Conservation (phyloP, 2,797 vertebrate species). For the Staurois parvus region DNA sequence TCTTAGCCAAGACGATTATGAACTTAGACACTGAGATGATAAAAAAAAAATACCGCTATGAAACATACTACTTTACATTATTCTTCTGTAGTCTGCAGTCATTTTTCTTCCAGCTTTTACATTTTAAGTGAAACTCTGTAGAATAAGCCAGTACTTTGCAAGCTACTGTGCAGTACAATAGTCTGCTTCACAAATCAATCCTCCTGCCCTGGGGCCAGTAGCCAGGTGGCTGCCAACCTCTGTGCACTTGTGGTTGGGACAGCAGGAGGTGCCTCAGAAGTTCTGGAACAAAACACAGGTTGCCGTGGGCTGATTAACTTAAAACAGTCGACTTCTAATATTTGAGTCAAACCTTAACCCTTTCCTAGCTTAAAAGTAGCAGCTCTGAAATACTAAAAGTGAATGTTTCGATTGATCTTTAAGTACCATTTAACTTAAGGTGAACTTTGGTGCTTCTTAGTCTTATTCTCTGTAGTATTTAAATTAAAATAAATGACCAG, state of each 20-base stretch:
- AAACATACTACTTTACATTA: too few relatives aligned
- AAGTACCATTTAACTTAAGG: too few relatives aligned
- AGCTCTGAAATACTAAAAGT: neutral
- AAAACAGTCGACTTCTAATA: slow-evolving; percentile 37
- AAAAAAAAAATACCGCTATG: too few relatives aligned
- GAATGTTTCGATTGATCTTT: too few relatives aligned
- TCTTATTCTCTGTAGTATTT: too few relatives aligned
- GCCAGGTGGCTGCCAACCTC: slow-evolving; percentile 58
- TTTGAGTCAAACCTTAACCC: slow-evolving; percentile 45
- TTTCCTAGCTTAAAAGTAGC: neutral
- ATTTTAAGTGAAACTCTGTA: slow-evolving; percentile 25
- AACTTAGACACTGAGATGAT: too few relatives aligned
- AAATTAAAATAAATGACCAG: too few relatives aligned
- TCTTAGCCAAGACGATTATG: too few relatives aligned
- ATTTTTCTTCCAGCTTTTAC: too few relatives aligned
- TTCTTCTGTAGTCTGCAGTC: too few relatives aligned
- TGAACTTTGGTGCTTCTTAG: too few relatives aligned
- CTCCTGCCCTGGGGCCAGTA: slow-evolving; percentile 53
- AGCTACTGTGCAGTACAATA: slow-evolving; percentile 45
- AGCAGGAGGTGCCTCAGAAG: slow-evolving; percentile 59
- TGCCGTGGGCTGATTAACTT: slow-evolving; percentile 52
- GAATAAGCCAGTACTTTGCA: slow-evolving; percentile 1
- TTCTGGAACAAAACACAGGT: slow-evolving; percentile 60
- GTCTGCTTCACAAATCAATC: slow-evolving; percentile 50
- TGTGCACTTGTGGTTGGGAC: slow-evolving; percentile 58